phyloP scores from a whole-genome alignment of 2,113 vertebrate genomes.

The Oreochromis spilurus region DNA sequence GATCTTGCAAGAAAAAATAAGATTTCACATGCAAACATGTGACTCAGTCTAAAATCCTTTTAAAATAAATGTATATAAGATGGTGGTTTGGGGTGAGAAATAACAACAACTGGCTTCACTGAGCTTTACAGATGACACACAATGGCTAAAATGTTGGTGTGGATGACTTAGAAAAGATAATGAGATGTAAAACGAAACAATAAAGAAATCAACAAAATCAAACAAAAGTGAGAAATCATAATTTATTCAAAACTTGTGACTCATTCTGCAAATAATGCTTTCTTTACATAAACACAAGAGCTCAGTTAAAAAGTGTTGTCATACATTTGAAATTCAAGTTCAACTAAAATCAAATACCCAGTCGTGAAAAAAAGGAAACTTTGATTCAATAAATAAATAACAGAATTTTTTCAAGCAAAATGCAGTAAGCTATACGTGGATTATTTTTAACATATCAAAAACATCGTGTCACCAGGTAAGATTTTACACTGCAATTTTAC shows the following conservation, averaged over 20 bases:
- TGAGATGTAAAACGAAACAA: background rate
- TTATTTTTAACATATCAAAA: background rate
- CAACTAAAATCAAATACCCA: background rate
- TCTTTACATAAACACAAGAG: slow-evolving; percentile 41
- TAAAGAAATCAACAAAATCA: background rate
- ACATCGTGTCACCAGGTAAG: background rate
- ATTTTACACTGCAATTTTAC: background rate
- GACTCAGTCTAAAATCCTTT: background rate
- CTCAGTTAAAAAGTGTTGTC: background rate
- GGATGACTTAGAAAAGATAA: background rate
- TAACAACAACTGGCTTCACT: background rate
- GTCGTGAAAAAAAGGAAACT: background rate
- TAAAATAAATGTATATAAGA: background rate
- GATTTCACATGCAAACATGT: background rate
- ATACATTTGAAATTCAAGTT: slow-evolving; percentile 16
- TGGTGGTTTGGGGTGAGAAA: background rate
- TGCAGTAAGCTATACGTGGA: background rate
- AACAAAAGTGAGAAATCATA: slow-evolving; percentile 4
- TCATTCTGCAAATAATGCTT: slow-evolving; percentile 2
- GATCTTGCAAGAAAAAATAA: background rate
- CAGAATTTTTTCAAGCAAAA: background rate
- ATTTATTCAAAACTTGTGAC: slow-evolving; percentile 59
- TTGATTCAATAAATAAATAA: slow-evolving; percentile 46
- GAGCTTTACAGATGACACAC: background rate
- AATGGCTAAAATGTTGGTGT: background rate